Evolutionary conservation across 1,140 invertebrate genomes (phyloP).

Genomic region (Cherax destructor): DNA sequence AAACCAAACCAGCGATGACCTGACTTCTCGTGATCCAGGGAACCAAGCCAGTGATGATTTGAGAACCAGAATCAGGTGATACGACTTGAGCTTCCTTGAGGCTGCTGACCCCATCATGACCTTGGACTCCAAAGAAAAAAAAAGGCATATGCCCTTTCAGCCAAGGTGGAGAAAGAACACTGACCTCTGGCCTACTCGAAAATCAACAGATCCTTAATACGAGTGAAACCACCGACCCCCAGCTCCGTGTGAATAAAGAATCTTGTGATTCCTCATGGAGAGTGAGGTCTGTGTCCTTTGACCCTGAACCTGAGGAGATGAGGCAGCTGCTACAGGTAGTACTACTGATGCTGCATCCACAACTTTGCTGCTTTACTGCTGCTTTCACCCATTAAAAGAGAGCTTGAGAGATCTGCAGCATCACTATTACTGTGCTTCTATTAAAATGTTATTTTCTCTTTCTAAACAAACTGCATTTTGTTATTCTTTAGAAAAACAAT

Average conservation of each 20-base stretch:
- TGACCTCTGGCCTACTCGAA: not conserved
- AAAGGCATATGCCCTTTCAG: too few relatives aligned
- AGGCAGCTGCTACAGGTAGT: not conserved
- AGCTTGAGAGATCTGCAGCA: not conserved
- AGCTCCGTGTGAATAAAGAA: not conserved
- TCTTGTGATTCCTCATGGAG: not conserved
- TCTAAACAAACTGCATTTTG: not conserved
- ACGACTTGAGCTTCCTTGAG: not conserved
- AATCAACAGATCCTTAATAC: not conserved
- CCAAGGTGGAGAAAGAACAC: too few relatives aligned
- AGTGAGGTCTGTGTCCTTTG: not conserved
- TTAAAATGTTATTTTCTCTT: not conserved
- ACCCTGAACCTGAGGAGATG: not conserved
- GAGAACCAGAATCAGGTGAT: not conserved
- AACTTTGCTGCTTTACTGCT: constrained; percentile 2
- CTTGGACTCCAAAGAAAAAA: too few relatives aligned
- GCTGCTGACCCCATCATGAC: too few relatives aligned
- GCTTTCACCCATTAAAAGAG: not conserved
- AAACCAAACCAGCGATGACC: not conserved
- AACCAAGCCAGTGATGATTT: too few relatives aligned
- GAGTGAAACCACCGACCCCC: not conserved
- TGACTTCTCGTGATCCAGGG: too few relatives aligned
- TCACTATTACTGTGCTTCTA: too few relatives aligned
- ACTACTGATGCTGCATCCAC: not conserved
- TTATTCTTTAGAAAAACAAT: not conserved